Evolutionary conservation across 2,888 invertebrate genomes (phyloP).

Genomic region (Apamea anceps): DNA sequence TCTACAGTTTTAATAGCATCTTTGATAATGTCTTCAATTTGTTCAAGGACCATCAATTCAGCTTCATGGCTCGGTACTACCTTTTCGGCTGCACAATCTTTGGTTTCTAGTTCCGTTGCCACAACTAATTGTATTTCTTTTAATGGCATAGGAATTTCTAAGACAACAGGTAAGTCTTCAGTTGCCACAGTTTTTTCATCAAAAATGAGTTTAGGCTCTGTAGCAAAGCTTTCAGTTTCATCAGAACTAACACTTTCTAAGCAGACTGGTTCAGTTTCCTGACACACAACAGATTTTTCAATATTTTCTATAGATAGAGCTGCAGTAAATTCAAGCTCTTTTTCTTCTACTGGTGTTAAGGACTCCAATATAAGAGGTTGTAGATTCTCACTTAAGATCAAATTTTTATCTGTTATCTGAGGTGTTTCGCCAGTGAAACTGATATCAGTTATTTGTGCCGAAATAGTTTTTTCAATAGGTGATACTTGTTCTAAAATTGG

Average conservation of each 20-base stretch:
- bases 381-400: constrained; percentile 16
- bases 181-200: constrained; percentile 9
- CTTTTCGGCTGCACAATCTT: background rate
- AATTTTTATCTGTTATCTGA: background rate
- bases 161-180: constrained; percentile 2
- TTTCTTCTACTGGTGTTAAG: constrained; percentile 21
- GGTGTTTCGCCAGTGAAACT: background rate
- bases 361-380: constrained; percentile 37
- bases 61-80: background rate
- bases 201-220: background rate
- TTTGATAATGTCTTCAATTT: constrained; percentile 41
- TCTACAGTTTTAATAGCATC: constrained; percentile 17
- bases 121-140: background rate
- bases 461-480: background rate
- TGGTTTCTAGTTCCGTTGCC: constrained; percentile 4
- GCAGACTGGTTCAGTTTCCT: constrained; percentile 6
- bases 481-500: constrained; percentile 19
- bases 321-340: background rate
- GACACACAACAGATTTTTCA: constrained; percentile 13
- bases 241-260: constrained; percentile 34
- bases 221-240: constrained; percentile 8
- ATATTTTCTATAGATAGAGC: constrained; percentile 24
- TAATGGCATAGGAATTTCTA: constrained; percentile 3
- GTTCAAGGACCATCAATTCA: constrained; percentile 16
- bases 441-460: background rate